phyloP scores from a whole-genome alignment of 2,113 vertebrate genomes.

The Calonectris borealis region DNA sequence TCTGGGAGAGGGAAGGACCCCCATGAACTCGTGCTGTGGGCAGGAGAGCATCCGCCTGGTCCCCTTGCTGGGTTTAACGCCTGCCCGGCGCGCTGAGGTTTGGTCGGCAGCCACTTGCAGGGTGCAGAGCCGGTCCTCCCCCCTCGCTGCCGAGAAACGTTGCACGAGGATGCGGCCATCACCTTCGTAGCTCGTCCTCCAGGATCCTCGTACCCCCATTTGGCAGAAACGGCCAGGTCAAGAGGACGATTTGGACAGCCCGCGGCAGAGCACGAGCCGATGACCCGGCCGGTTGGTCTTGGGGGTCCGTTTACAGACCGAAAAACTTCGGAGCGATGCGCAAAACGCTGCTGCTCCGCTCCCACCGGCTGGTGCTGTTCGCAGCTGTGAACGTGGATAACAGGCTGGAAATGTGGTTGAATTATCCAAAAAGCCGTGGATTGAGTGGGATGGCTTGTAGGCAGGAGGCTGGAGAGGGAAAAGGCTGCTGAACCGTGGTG shows the following conservation, averaged over 20 bases:
- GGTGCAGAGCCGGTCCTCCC: rapidly evolving
- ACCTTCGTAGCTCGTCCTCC: rapidly evolving
- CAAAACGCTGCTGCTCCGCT: rapidly evolving
- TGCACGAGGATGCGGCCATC: rapidly evolving
- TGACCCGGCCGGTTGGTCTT: not conserved
- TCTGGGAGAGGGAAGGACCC: not conserved
- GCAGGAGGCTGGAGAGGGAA: not conserved
- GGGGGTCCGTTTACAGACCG: not conserved
- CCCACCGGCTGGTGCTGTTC: rapidly evolving
- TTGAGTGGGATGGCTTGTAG: not conserved
- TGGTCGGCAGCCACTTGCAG: not conserved
- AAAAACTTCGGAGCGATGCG: not conserved
- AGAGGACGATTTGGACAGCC: not conserved
- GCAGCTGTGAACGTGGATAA: rapidly evolving
- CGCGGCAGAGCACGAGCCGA: rapidly evolving
- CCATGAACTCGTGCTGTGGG: not conserved
- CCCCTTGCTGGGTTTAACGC: not conserved
- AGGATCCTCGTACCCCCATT: not conserved
- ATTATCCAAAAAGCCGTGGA: not conserved
- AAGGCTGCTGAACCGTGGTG: rapidly evolving
- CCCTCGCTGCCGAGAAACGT: rapidly evolving
- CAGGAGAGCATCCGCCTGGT: not conserved
- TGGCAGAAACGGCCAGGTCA: not conserved
- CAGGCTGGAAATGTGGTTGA: not conserved
- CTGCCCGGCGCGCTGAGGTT: not conserved